Conservation (phyloP, 2,888 invertebrate genomes). For the Ceramica pisi region DNA sequence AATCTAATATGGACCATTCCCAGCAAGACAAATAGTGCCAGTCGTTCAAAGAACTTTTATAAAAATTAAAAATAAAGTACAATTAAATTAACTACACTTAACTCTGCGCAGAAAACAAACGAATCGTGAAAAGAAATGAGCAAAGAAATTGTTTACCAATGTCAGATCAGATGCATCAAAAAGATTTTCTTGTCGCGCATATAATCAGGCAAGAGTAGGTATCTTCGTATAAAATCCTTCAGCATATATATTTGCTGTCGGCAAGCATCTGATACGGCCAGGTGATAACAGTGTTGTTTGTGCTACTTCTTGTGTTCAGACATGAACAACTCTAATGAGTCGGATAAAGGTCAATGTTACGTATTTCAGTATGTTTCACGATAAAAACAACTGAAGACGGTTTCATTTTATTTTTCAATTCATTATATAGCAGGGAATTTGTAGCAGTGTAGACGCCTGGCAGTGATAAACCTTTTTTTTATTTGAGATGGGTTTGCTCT, state of each 20-base stretch:
- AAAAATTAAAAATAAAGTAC: not conserved
- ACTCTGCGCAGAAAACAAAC: not conserved
- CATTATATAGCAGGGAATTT: not conserved
- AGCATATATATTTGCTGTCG: constrained; percentile 47
- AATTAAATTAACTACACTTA: not conserved
- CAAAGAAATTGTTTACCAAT: constrained; percentile 23
- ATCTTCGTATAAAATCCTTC: constrained; percentile 46
- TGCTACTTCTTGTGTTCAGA: constrained; percentile 43
- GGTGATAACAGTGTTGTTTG: constrained; percentile 62
- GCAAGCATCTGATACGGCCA: constrained; percentile 53
- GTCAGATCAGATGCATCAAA: constrained; percentile 24
- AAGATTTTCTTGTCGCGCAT: constrained; percentile 23
- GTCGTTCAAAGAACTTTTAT: not conserved
- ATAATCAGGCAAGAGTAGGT: constrained; percentile 30
- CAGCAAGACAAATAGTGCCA: not conserved
- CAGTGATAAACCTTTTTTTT: not conserved
- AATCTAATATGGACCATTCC: not conserved
- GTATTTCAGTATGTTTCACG: constrained; percentile 15
- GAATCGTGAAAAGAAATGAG: not conserved
- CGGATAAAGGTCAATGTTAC: constrained; percentile 57
- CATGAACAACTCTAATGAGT: constrained; percentile 49
- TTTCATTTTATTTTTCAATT: not conserved
- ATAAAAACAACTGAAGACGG: constrained; percentile 21
- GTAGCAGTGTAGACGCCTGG: not conserved
- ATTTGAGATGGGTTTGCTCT: no score